phyloP scores from a whole-genome alignment of 2,888 invertebrate species.

The Nesidiocoris tenuis region DNA sequence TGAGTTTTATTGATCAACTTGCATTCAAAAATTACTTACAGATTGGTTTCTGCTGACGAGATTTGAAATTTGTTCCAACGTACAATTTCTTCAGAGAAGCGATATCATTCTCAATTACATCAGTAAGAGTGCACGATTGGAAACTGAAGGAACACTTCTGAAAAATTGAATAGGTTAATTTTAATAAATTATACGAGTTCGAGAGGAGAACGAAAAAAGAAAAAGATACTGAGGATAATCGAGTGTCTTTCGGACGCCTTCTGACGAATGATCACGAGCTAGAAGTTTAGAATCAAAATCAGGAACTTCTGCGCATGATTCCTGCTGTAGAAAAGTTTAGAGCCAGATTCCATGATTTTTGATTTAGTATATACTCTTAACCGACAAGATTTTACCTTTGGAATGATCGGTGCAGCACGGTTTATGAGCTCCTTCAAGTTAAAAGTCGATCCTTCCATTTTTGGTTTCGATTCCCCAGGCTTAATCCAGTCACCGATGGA shows the following conservation, averaged over 20 bases:
- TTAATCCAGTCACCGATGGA: slow-evolving; percentile 48
- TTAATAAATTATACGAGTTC: too few species aligned
- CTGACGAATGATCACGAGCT: too few species aligned
- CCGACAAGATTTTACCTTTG: slow-evolving; percentile 63
- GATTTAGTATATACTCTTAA: too few species aligned
- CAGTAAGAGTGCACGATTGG: slow-evolving; percentile 46
- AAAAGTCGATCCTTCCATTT: slow-evolving; percentile 50
- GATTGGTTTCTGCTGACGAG: slow-evolving; percentile 29
- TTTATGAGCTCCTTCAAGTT: slow-evolving; percentile 59
- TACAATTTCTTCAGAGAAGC: slow-evolving; percentile 46
- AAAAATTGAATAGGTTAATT: too few species aligned
- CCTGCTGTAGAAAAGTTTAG: too few species aligned
- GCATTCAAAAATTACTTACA: slow-evolving; percentile 41
- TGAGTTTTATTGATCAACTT: too few species aligned
- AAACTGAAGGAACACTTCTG: slow-evolving; percentile 46
- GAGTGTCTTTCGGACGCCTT: too few species aligned
- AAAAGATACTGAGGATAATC: too few species aligned
- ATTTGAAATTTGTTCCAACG: slow-evolving; percentile 39
- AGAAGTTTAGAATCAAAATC: too few species aligned
- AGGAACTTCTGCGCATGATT: too few species aligned
- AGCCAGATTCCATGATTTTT: too few species aligned
- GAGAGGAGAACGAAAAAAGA: too few species aligned
- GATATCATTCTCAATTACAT: slow-evolving; percentile 45
- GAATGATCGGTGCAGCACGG: slow-evolving; percentile 73
- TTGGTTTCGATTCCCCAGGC: slow-evolving; percentile 42